Evolutionary conservation across 2,888 invertebrate species (phyloP).

Genomic region (Aelia acuminata): DNA sequence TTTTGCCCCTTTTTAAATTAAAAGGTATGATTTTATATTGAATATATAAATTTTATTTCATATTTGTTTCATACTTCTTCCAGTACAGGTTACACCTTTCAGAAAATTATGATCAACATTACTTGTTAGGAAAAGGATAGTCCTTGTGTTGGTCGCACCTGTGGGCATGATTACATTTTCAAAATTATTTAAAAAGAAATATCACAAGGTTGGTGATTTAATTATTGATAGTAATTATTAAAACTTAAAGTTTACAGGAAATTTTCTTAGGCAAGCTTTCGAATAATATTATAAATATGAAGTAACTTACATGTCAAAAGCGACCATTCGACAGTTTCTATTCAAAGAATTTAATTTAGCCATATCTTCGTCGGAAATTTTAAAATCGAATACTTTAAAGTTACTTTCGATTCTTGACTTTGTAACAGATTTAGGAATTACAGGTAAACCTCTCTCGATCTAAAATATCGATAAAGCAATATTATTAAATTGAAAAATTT

Average conservation of each 20-base stretch:
- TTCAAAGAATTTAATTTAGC: slow-evolving; percentile 64
- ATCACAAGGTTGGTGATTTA: too few species aligned
- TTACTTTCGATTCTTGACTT: slow-evolving; percentile 65
- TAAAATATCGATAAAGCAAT: slow-evolving; percentile 40
- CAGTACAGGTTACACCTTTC: background rate
- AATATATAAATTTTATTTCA: background rate
- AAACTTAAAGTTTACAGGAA: too few species aligned
- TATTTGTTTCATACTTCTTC: background rate
- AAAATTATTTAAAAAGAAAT: background rate
- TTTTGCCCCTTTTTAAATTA: background rate
- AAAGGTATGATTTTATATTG: background rate
- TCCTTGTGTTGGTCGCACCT: slow-evolving; percentile 56
- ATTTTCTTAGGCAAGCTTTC: too few species aligned
- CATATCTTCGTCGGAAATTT: slow-evolving; percentile 64
- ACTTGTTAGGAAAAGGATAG: slow-evolving; percentile 56
- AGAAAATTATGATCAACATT: background rate
- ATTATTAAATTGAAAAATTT: background rate
- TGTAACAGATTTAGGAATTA: slow-evolving; percentile 66
- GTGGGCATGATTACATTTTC: background rate
- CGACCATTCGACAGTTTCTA: slow-evolving; percentile 59
- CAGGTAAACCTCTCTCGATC: slow-evolving; percentile 66
- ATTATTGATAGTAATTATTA: too few species aligned
- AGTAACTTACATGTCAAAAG: slow-evolving; percentile 62
- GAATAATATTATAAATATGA: background rate
- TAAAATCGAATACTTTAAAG: slow-evolving; percentile 66